Evolutionary conservation across 2,113 vertebrate genomes (phyloP).

Genomic region (mouse (Mus musculus)): DNA sequence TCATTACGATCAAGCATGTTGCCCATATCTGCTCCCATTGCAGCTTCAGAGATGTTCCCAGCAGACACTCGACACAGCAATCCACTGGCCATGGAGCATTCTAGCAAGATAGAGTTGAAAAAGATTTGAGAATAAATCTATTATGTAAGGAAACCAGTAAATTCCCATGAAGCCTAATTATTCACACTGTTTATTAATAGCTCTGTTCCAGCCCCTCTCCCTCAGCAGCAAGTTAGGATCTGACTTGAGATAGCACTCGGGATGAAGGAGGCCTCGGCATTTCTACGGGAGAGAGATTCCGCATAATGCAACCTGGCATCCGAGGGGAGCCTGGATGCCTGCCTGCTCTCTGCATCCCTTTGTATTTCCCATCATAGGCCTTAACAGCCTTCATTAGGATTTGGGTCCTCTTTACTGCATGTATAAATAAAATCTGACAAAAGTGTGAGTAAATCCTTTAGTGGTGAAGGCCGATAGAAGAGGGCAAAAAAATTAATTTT

Average conservation of each 20-base stretch:
- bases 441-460: conserved; percentile 83
- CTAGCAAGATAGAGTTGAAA: neutral
- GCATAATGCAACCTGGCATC: conserved; percentile 60
- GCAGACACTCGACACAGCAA: neutral
- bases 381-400: conserved; percentile 82
- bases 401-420: conserved; percentile 76
- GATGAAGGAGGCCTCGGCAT: neutral
- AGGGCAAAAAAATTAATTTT: conserved; percentile 86
- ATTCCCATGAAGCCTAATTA: conserved; percentile 54
- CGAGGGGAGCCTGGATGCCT: conserved; percentile 34
- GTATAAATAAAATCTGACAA: conserved; percentile 86
- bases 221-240: conserved; percentile 42
- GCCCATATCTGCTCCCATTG: neutral
- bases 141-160: conserved; percentile 52
- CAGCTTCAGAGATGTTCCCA: conserved; percentile 10
- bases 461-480: conserved; percentile 80
- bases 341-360: conserved; percentile 69
- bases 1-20: neutral
- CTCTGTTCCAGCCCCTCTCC: conserved; percentile 49
- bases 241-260: conserved; percentile 46
- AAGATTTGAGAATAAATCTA: conserved; percentile 49
- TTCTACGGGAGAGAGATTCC: conserved; percentile 37
- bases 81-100: neutral
- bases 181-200: conserved; percentile 61
- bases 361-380: conserved; percentile 77